phyloP scores from a whole-genome alignment of 2,797 vertebrate species.

The Peromyscus melanophrys region DNA sequence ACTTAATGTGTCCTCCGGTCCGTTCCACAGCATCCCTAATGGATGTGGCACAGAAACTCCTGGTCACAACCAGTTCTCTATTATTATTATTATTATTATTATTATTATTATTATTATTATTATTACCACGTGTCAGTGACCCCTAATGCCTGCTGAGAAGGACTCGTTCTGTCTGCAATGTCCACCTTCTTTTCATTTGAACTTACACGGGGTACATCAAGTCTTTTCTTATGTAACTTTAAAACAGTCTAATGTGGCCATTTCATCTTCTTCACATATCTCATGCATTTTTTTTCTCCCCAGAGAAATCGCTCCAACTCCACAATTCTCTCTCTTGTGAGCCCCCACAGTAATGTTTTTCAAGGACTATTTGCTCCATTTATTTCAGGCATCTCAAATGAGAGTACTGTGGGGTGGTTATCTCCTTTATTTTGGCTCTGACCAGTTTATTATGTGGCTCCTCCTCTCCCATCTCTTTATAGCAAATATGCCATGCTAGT shows the following conservation, averaged over 20 bases:
- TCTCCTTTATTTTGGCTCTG: constrained; percentile 15
- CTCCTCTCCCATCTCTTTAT: neutral
- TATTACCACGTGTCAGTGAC: neutral
- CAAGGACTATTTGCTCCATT: constrained; percentile 44
- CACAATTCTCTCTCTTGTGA: neutral
- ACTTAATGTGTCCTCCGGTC: neutral
- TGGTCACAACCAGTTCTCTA: neutral
- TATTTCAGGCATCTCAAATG: constrained; percentile 23
- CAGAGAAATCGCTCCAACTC: neutral
- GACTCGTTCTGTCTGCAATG: constrained; percentile 22
- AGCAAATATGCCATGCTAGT: constrained; percentile 49
- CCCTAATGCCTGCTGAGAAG: constrained; percentile 4
- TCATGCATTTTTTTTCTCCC: neutral
- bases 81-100: neutral
- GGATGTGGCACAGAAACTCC: constrained; percentile 1
- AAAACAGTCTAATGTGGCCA: constrained; percentile 5
- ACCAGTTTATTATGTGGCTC: constrained; percentile 13
- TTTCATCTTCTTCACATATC: neutral
- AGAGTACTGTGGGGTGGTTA: constrained; percentile 1
- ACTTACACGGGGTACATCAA: neutral
- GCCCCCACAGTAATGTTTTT: neutral
- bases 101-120: neutral
- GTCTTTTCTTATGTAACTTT: constrained; percentile 47
- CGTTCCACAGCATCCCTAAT: neutral
- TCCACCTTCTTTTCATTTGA: constrained; percentile 6